Percentiles rank a stretch among this genome's conserved stretches.
Conservation (phyloP, 2,888 invertebrate species). For the Octodonta nipae region DNA sequence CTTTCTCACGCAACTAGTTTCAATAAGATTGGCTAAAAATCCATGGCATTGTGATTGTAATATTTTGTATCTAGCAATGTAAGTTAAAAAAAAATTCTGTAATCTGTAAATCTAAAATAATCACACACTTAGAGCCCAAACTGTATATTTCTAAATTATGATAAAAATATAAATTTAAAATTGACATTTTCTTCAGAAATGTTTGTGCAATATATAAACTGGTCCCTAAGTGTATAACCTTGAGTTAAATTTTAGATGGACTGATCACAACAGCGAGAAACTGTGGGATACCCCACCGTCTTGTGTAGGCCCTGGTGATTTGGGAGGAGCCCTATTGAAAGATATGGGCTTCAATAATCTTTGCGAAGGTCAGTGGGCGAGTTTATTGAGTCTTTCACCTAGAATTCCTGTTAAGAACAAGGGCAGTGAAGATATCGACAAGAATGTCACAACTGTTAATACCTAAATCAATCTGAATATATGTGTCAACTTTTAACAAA, state of each 20-base stretch:
- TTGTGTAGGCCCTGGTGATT: constrained; percentile 57
- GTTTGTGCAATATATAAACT: background rate
- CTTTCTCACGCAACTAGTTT: constrained; percentile 46
- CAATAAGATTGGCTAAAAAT: constrained; percentile 59
- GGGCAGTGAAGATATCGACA: constrained; percentile 8
- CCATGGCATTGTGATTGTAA: constrained; percentile 74
- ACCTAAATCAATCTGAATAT: no score
- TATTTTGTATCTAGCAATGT: constrained; percentile 58
- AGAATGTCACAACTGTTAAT: constrained; percentile 4
- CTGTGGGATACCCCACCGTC: constrained; percentile 57
- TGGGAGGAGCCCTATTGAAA: constrained; percentile 54
- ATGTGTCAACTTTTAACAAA: no score
- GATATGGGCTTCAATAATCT: constrained; percentile 58
- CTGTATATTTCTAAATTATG: no score
- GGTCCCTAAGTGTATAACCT: background rate
- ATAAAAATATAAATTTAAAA: no score
- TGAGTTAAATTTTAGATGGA: constrained; percentile 43
- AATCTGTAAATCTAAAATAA: no score
- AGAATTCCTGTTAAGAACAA: constrained; percentile 42
- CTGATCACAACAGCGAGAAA: constrained; percentile 50
- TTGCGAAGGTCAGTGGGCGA: constrained; percentile 67
- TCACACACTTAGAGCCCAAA: no score
- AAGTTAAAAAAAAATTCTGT: no score
- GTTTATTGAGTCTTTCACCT: constrained; percentile 57
- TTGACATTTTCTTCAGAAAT: background rate